Conservation (phyloP, 2,797 vertebrate genomes). For the Scyliorhinus canicula region DNA sequence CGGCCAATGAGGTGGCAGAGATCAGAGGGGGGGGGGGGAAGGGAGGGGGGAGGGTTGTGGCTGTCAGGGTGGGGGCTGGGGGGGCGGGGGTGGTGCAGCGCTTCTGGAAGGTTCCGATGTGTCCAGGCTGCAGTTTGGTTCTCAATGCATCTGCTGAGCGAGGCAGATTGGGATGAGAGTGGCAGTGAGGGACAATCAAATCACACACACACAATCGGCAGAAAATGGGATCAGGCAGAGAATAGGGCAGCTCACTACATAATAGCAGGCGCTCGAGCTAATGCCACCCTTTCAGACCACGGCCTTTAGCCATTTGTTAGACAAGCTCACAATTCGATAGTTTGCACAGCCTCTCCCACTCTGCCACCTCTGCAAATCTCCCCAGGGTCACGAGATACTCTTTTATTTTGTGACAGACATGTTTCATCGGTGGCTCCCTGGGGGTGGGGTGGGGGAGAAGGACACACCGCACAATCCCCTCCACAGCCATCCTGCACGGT, state of each 20-base stretch:
- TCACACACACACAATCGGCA: neutral
- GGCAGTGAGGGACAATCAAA: rapidly evolving
- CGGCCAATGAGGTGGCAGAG: neutral
- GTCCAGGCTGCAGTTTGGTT: neutral
- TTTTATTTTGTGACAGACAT: no score
- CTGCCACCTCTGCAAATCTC: neutral
- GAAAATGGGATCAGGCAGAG: neutral
- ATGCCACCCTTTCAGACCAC: neutral
- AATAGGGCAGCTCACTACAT: neutral
- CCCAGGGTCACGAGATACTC: no score
- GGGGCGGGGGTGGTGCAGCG: neutral
- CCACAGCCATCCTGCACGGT: no score
- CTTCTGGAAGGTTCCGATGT: neutral
- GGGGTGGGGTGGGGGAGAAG: no score
- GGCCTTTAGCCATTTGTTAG: neutral
- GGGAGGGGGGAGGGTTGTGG: neutral
- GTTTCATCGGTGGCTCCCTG: no score
- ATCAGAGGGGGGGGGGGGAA: neutral
- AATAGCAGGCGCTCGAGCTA: neutral
- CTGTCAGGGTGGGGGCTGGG: no score
- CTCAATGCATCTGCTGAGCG: neutral
- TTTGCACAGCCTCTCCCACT: neutral
- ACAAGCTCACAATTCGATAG: neutral
- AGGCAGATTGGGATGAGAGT: neutral
- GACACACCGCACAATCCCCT: no score